Percentiles rank a stretch among this genome's conserved stretches.
Conservation (phyloP, 1,140 invertebrate species). For the Lepidurus couesii region DNA sequence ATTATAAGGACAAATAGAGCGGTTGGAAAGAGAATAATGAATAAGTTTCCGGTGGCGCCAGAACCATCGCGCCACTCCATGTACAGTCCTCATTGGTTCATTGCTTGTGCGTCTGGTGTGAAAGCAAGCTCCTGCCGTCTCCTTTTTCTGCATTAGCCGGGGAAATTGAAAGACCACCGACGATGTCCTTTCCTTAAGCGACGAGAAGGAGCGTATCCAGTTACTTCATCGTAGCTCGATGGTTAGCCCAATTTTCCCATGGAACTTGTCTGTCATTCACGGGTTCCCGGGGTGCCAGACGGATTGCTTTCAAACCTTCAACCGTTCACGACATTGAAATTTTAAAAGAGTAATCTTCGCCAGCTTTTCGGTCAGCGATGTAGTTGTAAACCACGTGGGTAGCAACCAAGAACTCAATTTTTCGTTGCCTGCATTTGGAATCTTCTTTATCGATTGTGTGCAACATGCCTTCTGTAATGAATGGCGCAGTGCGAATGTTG, state of each 20-base stretch:
- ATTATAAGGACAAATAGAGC: background rate
- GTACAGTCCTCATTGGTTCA: conserved; percentile 14
- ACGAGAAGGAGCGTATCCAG: background rate
- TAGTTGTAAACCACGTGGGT: background rate
- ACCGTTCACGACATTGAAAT: background rate
- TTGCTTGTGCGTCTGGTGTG: background rate
- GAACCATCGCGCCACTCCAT: conserved; percentile 13
- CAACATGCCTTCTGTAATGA: background rate
- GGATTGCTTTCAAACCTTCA: background rate
- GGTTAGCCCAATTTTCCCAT: background rate
- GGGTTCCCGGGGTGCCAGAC: background rate
- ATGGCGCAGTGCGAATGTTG: background rate
- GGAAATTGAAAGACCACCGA: conserved; percentile 18
- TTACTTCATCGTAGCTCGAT: conserved; percentile 1
- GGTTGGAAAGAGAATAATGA: background rate
- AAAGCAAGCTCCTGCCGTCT: background rate
- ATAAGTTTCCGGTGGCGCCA: conserved; percentile 17
- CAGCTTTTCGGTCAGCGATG: background rate
- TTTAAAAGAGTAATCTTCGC: background rate
- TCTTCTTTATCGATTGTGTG: too few species aligned
- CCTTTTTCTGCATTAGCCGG: conserved; percentile 8
- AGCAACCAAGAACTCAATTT: too few species aligned
- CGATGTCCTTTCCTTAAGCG: background rate
- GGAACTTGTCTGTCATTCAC: background rate
- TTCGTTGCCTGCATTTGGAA: too few species aligned